Evolutionary conservation across 2,113 vertebrate species (phyloP).

Genomic region (Passerina amoena): DNA sequence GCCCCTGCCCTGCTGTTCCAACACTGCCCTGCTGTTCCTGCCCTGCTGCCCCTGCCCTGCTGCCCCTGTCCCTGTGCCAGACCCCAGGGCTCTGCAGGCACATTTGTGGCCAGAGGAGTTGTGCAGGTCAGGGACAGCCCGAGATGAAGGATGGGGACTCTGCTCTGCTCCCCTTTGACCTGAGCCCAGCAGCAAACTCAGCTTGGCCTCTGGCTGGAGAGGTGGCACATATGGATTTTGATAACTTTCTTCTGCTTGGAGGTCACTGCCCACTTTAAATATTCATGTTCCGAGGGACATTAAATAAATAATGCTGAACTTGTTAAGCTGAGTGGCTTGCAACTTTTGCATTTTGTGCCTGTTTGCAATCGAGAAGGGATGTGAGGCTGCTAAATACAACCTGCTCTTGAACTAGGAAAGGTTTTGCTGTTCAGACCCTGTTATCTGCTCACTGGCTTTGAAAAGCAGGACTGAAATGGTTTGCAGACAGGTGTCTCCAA

Average conservation of each 20-base stretch:
- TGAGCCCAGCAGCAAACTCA: neutral
- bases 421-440: neutral
- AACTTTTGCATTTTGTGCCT: slow-evolving; percentile 4
- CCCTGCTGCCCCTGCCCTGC: neutral
- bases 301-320: slow-evolving; percentile 48
- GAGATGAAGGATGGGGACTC: neutral
- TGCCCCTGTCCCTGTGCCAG: neutral
- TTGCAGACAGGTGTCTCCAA: neutral
- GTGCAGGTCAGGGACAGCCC: neutral
- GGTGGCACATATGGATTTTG: slow-evolving; percentile 46
- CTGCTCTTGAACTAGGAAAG: neutral
- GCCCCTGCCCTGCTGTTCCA: too few relatives aligned
- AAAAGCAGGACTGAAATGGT: neutral
- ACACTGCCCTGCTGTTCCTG: too few relatives aligned
- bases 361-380: neutral
- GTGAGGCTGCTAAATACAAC: neutral
- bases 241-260: slow-evolving; percentile 22
- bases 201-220: neutral
- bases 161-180: neutral
- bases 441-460: neutral
- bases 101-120: accelerated
- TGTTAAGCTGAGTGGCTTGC: neutral
- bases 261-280: slow-evolving; percentile 44
- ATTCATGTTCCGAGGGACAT: slow-evolving; percentile 40
- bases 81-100: neutral